These are phyloP conservation scores for Lanius ludovicianus DNA, from an alignment of 2,113 vertebrate genomes.

Conservation along the genomic window DNA sequence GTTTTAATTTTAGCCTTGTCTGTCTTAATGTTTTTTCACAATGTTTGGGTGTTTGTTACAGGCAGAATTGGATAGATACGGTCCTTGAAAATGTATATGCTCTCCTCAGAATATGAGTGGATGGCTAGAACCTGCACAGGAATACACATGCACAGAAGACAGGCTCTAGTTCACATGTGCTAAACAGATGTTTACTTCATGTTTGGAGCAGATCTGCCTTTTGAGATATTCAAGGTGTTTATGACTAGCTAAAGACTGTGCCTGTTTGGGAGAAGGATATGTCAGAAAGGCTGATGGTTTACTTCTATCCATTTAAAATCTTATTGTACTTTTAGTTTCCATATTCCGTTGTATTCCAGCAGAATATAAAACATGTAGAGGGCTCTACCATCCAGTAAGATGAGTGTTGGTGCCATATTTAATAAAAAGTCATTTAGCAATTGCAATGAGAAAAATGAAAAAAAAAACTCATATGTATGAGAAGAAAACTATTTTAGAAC, in stretches of 20 bases:
- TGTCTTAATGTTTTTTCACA: slow-evolving; percentile 77
- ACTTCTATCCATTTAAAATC: slow-evolving; percentile 65
- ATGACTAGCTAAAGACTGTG: slow-evolving; percentile 11
- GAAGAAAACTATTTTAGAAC: slow-evolving; percentile 22
- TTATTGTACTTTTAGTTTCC: slow-evolving; percentile 61
- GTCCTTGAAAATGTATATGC: slow-evolving; percentile 71
- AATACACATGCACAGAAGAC: slow-evolving; percentile 61
- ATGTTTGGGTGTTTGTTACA: slow-evolving; percentile 75
- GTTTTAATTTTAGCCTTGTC: slow-evolving; percentile 76
- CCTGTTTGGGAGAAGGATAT: slow-evolving; percentile 64
- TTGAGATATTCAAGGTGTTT: slow-evolving; percentile 70
- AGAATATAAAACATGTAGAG: slow-evolving; percentile 50
- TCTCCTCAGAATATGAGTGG: slow-evolving; percentile 65
- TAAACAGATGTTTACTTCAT: slow-evolving; percentile 71
- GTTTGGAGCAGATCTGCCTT: slow-evolving; percentile 74
- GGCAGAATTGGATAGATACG: slow-evolving; percentile 77
- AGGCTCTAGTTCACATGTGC: slow-evolving; percentile 66
- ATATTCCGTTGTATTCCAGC: slow-evolving; percentile 59
- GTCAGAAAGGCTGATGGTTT: slow-evolving; percentile 69
- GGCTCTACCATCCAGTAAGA: slow-evolving; percentile 40
- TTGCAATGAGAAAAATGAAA: slow-evolving; percentile 1
- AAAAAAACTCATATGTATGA: neutral
- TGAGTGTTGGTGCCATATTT: slow-evolving; percentile 51
- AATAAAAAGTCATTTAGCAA: slow-evolving; percentile 36
- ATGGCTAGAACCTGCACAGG: slow-evolving; percentile 62